Conservation (phyloP, 2,797 vertebrate species). For the Bucorvus abyssinicus region DNA sequence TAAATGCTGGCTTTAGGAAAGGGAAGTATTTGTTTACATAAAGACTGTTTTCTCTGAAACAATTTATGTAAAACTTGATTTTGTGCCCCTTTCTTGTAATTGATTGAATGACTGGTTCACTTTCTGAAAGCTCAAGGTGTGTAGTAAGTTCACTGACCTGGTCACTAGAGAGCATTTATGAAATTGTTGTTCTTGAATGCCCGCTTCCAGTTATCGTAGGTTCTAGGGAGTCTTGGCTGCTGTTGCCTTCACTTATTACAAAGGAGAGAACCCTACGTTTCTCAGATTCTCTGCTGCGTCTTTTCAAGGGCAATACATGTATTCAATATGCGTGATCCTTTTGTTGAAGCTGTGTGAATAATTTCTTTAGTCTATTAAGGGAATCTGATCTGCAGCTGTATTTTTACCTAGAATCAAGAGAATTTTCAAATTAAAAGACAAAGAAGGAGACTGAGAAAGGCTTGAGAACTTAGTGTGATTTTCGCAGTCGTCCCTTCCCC, state of each 20-base stretch:
- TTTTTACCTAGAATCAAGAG: neutral
- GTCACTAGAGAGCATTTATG: neutral
- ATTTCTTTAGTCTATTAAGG: neutral
- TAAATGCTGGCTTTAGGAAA: neutral
- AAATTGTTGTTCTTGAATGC: neutral
- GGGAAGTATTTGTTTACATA: neutral
- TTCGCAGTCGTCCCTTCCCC: neutral
- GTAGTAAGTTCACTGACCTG: neutral
- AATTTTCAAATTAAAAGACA: neutral
- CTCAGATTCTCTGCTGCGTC: neutral
- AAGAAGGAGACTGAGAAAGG: neutral
- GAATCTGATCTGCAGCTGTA: neutral
- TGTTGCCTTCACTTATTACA: neutral
- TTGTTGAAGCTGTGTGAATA: neutral
- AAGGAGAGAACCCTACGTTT: neutral
- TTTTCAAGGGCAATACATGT: neutral
- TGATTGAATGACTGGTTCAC: neutral
- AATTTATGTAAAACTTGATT: neutral
- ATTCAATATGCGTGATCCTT: neutral
- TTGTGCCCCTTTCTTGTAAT: neutral
- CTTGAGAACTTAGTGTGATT: neutral
- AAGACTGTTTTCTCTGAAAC: neutral
- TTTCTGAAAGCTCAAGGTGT: neutral
- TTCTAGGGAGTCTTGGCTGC: neutral
- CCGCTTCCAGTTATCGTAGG: neutral